Evolutionary conservation across 2,797 vertebrate genomes (phyloP).

Genomic region (Menidia menidia): DNA sequence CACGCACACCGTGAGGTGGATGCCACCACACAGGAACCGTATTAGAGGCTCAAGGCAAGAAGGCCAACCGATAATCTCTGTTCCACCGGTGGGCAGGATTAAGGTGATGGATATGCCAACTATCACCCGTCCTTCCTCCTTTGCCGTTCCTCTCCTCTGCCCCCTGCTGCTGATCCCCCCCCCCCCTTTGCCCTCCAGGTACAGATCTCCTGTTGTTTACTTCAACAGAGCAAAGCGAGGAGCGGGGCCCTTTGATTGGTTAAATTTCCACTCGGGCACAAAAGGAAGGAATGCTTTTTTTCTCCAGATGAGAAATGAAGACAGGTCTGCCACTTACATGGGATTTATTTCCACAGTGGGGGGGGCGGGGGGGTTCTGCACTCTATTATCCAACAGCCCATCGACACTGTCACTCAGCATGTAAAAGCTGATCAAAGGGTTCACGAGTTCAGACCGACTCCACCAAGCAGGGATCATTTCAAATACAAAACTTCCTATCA

Average conservation of each 20-base stretch:
- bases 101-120: slow-evolving; percentile 66
- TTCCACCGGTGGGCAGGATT: slow-evolving; percentile 59
- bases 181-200: slow-evolving; percentile 64
- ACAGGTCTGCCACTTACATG: slow-evolving; percentile 51
- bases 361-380: slow-evolving; percentile 17
- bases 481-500: neutral
- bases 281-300: slow-evolving; percentile 62
- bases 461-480: neutral
- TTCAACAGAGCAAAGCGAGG: slow-evolving; percentile 41
- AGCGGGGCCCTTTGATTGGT: slow-evolving; percentile 62
- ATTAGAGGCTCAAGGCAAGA: slow-evolving; percentile 52
- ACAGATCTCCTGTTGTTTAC: slow-evolving; percentile 71
- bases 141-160: slow-evolving; percentile 23
- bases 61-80: slow-evolving; percentile 56
- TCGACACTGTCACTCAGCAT: slow-evolving; percentile 49
- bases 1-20: slow-evolving; percentile 33
- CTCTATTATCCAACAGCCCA: slow-evolving; percentile 42
- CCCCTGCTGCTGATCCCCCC: slow-evolving; percentile 49
- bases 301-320: slow-evolving; percentile 69
- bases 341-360: slow-evolving; percentile 50
- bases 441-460: slow-evolving; percentile 36
- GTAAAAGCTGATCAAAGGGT: slow-evolving; percentile 48
- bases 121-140: slow-evolving; percentile 25
- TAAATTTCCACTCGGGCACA: slow-evolving; percentile 62
- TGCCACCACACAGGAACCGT: slow-evolving; percentile 45